Evolutionary conservation across 2,113 vertebrate genomes (phyloP), one percentile per base, ranked within the genome.

Genomic region (Neogale vison): DNA sequence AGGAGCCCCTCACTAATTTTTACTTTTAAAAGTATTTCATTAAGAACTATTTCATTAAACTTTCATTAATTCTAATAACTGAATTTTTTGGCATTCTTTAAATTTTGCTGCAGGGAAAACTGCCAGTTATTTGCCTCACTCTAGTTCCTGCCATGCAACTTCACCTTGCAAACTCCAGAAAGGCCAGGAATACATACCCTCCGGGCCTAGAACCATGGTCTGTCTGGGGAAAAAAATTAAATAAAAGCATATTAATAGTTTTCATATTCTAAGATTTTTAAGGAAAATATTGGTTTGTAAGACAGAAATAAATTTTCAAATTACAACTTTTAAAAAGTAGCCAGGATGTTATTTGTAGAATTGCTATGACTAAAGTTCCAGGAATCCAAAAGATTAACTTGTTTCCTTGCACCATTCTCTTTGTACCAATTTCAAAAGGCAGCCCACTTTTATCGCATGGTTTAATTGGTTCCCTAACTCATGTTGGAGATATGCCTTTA

Each of bases 401-500:
- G 20, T 72, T 91, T 39, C 24, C 4, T 7, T 4, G 4, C 13
- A 77, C 23, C 18, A 31, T n/a, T 63, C 23, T 88, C 77, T 80
- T 45, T 79, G 79, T 74, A 57, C 57, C 86, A 82, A 8, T 57
- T 85, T 90, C 13, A 65, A 90, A 77, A 77, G 45, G 29, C 65
- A 92, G n/a, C 14, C 24, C 13, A 1, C 20, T 90, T 93, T 65
- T 82, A n/a, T 85, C 88, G 74, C 76, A 59, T 4, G 3, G n/a
- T 80, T 76, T 84, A 77, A 92, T 59, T 96, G 52, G 31, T 61
- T 95, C 52, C 24, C 81, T 59, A 92, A 47, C 6, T 96, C 42
- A 31, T 71, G 81, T 57, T 52, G 45, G 67, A 97, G 79, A 92
- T 86, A 36, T 74, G 88, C 79, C 55, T 52, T 50, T 26, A 72